Evolutionary conservation across 2,888 invertebrate species (phyloP), one percentile per base, ranked within the genome.

Genomic region (Drosophila rellima): DNA sequence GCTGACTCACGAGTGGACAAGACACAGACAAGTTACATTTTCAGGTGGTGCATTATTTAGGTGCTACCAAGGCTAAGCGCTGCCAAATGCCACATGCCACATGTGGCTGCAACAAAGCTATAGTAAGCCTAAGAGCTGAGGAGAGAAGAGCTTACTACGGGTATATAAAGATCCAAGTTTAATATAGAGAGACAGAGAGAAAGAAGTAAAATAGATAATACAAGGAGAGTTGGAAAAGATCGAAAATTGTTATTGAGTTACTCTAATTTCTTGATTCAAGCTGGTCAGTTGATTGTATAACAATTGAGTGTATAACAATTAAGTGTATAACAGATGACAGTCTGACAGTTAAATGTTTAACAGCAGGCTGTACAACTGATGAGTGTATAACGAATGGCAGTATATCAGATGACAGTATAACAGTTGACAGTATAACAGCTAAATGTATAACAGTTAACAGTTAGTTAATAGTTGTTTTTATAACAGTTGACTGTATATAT

Each of bases 11-110:
- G 23, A 60, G 51, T 51, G 31, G 20, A 26, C 23, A 50, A 48
- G 23, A 10, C 11, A 29, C 13, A 47, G 54, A 47, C 64, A 64
- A 59, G 54, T 69, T 61, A 37, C 67, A 69, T 31, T 48, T 51
- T 44, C 62, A 42, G 35, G 23, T 52, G 42, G 18, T 52, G 42
- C 33, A 48, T 33, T 48, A 48, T 33, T 26, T 7, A 26, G 7
- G 31, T 31, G 31, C 13, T 18, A 15, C 59, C 67, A 47, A 67
- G 56, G 55, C 74, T 44, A 44, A 45, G 10, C 15, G 26, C 23
- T 42, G 18, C 42, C 31, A 33, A 26, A 15, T 55, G 31, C 42
- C 31, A 33, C 48, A 48, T 15, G 29, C 29, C 7, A 37, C 51
- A 51, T 37, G 50, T 51, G 50, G 33, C 35, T 40, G 54, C 40